A percentile compares a stretch with the other conserved stretches of the same genome.
Evolutionary conservation across 2,113 vertebrate genomes (phyloP).

Genomic region (Martes martes): DNA sequence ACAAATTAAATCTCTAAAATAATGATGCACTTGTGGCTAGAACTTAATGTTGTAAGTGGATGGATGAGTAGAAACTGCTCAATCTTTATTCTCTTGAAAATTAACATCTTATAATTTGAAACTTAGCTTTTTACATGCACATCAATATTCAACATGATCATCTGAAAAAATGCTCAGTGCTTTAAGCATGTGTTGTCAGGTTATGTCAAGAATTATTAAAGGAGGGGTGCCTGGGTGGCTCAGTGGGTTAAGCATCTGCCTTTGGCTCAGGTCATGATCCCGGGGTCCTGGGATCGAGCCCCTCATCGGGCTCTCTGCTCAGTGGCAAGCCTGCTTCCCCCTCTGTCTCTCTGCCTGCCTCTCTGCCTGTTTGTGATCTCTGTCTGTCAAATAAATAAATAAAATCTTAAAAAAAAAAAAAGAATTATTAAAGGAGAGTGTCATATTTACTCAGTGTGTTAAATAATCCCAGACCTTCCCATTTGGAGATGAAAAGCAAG

Average conservation of each 20-base stretch:
- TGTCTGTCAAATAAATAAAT: too few species aligned
- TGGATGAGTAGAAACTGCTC: background rate
- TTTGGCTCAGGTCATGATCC: too few species aligned
- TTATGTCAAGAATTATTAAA: background rate
- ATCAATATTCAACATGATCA: background rate
- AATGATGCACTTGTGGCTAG: background rate
- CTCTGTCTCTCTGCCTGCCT: too few species aligned
- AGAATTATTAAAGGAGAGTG: background rate
- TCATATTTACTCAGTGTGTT: background rate
- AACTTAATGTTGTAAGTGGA: background rate
- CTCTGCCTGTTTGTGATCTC: too few species aligned
- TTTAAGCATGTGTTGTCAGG: background rate
- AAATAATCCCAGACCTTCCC: background rate
- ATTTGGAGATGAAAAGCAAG: background rate
- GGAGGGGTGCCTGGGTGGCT: too few species aligned
- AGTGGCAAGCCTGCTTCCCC: too few species aligned
- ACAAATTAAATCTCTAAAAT: slow-evolving; percentile 24
- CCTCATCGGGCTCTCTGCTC: too few species aligned
- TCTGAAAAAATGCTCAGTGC: background rate
- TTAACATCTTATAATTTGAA: background rate
- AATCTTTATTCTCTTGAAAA: background rate
- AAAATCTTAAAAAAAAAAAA: background rate
- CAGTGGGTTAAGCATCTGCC: too few species aligned
- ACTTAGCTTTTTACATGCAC: background rate
- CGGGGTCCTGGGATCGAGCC: too few species aligned